Evolutionary conservation across 1,140 invertebrate genomes (phyloP), one percentile per base, ranked within the genome.

Genomic region (Ctenoplectra terminalis): DNA sequence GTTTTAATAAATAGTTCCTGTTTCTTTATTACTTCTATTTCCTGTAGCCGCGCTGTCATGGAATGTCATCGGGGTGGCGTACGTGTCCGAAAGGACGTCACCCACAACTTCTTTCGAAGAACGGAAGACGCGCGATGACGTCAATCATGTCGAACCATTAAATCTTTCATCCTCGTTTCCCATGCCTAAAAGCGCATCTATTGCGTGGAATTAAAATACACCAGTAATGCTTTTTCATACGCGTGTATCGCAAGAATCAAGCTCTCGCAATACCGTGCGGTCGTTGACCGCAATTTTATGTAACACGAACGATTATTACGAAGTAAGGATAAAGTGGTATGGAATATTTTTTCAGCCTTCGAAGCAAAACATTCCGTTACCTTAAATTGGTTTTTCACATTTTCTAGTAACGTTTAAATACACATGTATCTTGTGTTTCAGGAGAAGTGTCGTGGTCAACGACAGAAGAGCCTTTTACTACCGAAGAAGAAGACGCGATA

Each of bases 401-500:
- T 29, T 9, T 9, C 8, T n/a, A 6, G 11, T 26, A 26, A 26
- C 23, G 1, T 7, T 64, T 43, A 58, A 43, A 43, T 23, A 75
- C 23, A 63, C 29, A 20, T 0, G 15, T 50, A 29, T 29, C 31
- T 34, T 7, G 3, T 34, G 46, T 87, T 81, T 63, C 58, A 87
- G 86, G 37, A 54, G 80, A 87, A 60, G 48, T 79, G 9, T 67
- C 76, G 23, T 87, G 88, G 87, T 82, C 89, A 7, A 90, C 91
- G 26, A 90, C 90, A 2, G 77, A 88, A 20, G 15, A 64, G 23
- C 70, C 91, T 13, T 67, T 92, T 17, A 89, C 88, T 0, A 37
- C 75, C n/a, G 90, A 91, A 81, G 91, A 92, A 56, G 88, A 92
- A 54, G 88, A 92, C 46, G 89, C 94, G 15, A 91, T 94, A 52